phyloP scores from a whole-genome alignment of 2,888 invertebrate species.

The Matsumyia berberina region DNA sequence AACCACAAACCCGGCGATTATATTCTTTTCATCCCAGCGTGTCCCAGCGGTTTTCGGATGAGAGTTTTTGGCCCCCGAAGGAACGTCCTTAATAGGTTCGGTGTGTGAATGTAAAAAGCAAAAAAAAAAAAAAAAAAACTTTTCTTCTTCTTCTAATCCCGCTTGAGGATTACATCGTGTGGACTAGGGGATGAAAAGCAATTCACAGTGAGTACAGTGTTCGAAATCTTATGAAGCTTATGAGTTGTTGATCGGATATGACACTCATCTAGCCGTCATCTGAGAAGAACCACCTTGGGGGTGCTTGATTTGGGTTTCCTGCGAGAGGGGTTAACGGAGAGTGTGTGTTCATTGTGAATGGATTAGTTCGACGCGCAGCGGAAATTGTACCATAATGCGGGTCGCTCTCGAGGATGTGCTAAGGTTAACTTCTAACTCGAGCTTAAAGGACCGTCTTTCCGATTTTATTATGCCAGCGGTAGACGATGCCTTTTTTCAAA shows the following conservation, averaged over 20 bases:
- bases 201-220: constrained; percentile 33
- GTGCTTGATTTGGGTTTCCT: background rate
- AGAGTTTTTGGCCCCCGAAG: constrained; percentile 13
- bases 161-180: constrained; percentile 18
- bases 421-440: background rate
- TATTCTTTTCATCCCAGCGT: constrained; percentile 30
- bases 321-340: background rate
- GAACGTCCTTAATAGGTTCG: constrained; percentile 29
- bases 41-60: constrained; percentile 12
- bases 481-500: constrained; percentile 26
- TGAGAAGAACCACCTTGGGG: background rate
- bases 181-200: constrained; percentile 21
- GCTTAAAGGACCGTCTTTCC: constrained; percentile 4
- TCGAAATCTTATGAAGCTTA: constrained; percentile 25
- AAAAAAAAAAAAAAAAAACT: constrained; percentile 15
- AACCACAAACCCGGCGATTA: constrained; percentile 55
- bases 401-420: constrained; percentile 1
- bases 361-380: constrained; percentile 13
- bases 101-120: constrained; percentile 9
- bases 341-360: background rate
- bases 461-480: constrained; percentile 28
- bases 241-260: constrained; percentile 46
- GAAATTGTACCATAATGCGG: constrained; percentile 12
- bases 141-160: constrained; percentile 31
- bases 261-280: constrained; percentile 35